phyloP scores from a whole-genome alignment of 2,113 vertebrate genomes.

The Myanophis thanlyinensis region DNA sequence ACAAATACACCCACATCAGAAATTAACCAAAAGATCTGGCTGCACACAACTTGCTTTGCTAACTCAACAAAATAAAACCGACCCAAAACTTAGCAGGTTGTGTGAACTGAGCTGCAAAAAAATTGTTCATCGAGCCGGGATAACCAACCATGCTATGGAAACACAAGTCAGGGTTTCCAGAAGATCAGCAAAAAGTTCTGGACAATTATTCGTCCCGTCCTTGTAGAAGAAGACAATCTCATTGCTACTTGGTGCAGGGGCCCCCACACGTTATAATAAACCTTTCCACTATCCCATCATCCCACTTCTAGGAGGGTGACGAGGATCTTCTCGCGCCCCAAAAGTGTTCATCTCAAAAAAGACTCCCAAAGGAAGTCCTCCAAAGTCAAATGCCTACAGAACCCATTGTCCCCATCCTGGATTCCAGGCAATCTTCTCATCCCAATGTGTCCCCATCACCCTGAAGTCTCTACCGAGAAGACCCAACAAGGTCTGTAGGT shows the following conservation, averaged over 20 bases:
- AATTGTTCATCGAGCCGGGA: not conserved
- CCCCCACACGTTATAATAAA: not conserved
- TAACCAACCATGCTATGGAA: not conserved
- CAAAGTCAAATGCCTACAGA: not conserved
- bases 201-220: not conserved
- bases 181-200: not conserved
- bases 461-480: not conserved
- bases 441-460: not conserved
- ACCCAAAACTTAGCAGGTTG: not conserved
- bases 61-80: not conserved
- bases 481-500: not conserved
- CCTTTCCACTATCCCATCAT: not conserved
- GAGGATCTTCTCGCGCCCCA: not conserved
- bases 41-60: not conserved
- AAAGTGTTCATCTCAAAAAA: not conserved
- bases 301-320: not conserved
- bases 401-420: not conserved
- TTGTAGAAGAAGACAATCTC: not conserved
- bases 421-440: not conserved
- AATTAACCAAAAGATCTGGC: not conserved
- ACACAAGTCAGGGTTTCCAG: not conserved
- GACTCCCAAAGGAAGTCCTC: not conserved
- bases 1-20: not conserved
- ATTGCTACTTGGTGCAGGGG: not conserved
- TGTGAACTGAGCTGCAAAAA: not conserved